These are phyloP conservation scores for Neoaliturus tenellus DNA, from an alignment of 2,888 invertebrate species.

Conservation along the genomic window DNA sequence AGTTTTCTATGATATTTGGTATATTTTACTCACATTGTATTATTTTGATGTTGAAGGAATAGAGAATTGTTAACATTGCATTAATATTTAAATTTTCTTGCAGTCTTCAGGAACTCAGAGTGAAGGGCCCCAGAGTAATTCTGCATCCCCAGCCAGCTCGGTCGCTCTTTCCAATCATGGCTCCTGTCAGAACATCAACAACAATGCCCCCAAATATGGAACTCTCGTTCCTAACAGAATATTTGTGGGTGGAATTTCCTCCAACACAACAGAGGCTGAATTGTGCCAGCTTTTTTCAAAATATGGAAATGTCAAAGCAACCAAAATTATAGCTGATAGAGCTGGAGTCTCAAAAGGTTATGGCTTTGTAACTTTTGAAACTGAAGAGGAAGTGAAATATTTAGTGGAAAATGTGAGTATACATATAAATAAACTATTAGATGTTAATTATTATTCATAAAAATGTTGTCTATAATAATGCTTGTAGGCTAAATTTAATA, in stretches of 20 bases:
- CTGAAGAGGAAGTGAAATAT: conserved; percentile 89
- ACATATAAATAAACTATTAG: too few species aligned
- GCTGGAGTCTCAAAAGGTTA: conserved; percentile 97
- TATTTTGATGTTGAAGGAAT: too few species aligned
- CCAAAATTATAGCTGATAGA: conserved; percentile 96
- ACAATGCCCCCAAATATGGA: conserved; percentile 75
- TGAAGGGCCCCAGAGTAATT: conserved; percentile 59
- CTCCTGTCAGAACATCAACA: conserved; percentile 62
- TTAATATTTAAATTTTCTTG: too few species aligned
- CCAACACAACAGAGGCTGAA: conserved; percentile 95
- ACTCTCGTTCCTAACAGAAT: conserved; percentile 92
- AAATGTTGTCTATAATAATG: too few species aligned
- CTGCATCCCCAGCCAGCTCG: conserved; percentile 58
- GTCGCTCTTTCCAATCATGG: conserved; percentile 47
- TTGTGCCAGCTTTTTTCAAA: conserved; percentile 93
- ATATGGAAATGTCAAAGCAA: conserved; percentile 92
- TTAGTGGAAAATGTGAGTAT: conserved; percentile 81
- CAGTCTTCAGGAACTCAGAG: conserved; percentile 59
- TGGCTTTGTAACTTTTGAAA: conserved; percentile 92
- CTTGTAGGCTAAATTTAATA: too few species aligned
- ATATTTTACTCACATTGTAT: too few species aligned
- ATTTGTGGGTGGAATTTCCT: conserved; percentile 97
- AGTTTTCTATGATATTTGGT: too few species aligned
- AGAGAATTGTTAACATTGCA: too few species aligned
- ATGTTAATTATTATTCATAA: too few species aligned